Conservation (phyloP, 2,888 invertebrate genomes). For the Apeira syringaria region DNA sequence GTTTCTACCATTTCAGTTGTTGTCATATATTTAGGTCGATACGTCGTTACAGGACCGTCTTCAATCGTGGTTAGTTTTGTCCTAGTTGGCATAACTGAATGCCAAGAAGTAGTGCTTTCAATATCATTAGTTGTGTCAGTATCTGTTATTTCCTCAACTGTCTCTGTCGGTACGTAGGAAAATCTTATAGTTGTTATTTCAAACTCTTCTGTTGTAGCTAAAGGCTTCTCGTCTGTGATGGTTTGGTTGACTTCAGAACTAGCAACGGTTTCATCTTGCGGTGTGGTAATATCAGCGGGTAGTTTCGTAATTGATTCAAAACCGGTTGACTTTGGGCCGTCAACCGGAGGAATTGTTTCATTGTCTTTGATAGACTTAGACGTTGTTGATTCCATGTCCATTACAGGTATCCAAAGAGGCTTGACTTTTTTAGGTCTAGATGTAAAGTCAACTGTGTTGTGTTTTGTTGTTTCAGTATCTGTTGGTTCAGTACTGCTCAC, state of each 20-base stretch:
- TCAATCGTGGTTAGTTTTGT: constrained; percentile 48
- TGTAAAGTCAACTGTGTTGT: constrained; percentile 35
- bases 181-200: constrained; percentile 76
- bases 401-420: constrained; percentile 54
- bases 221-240: constrained; percentile 39
- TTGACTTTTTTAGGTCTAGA: constrained; percentile 40
- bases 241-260: constrained; percentile 53
- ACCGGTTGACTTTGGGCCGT: constrained; percentile 61
- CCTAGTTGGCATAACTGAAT: constrained; percentile 55
- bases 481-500: constrained; percentile 52
- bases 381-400: constrained; percentile 43
- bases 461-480: constrained; percentile 41
- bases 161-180: constrained; percentile 65
- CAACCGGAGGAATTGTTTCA: constrained; percentile 57
- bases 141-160: constrained; percentile 40
- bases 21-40: constrained; percentile 64
- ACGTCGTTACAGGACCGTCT: constrained; percentile 66
- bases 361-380: constrained; percentile 42
- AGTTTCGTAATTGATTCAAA: constrained; percentile 80
- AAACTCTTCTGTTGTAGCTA: constrained; percentile 59
- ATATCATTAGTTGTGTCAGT: constrained; percentile 30
- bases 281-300: constrained; percentile 69
- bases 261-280: constrained; percentile 59
- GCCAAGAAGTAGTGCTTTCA: constrained; percentile 53
- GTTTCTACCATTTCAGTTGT: constrained; percentile 57